Percentiles rank a stretch among this genome's conserved stretches.
Conservation (phyloP, 2,888 invertebrate genomes). For the Zygaena filipendulae region DNA sequence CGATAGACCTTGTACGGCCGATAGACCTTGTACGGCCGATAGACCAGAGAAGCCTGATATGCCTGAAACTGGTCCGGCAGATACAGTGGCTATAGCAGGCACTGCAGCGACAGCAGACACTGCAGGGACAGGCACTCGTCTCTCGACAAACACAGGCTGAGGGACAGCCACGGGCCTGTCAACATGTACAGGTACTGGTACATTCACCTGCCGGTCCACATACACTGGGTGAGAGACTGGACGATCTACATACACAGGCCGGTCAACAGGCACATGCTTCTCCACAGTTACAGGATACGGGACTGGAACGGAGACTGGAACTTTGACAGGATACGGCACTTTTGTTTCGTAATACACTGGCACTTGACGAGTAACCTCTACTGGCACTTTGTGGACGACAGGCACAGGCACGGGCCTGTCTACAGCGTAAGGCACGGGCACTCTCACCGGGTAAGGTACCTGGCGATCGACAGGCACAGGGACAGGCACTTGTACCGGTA, state of each 20-base stretch:
- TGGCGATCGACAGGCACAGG: conserved; percentile 42
- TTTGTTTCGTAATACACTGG: conserved; percentile 58
- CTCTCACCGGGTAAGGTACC: conserved; percentile 59
- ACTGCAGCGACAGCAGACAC: conserved; percentile 20
- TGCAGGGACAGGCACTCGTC: conserved; percentile 40
- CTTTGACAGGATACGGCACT: conserved; percentile 61
- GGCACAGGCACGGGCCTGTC: conserved; percentile 62
- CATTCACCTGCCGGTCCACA: conserved; percentile 66
- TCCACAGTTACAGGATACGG: conserved; percentile 70
- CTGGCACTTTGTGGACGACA: conserved; percentile 61
- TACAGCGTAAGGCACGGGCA: conserved; percentile 62
- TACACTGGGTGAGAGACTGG: conserved; percentile 63
- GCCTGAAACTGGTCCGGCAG: conserved; percentile 2
- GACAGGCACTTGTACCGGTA: conserved; percentile 35
- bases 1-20: too few species aligned
- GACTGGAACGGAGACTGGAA: conserved; percentile 64
- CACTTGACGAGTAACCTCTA: conserved; percentile 56
- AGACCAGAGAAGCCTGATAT: background rate
- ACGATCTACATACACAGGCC: conserved; percentile 70
- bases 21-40: too few species aligned
- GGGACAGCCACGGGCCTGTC: conserved; percentile 54
- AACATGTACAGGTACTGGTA: conserved; percentile 70
- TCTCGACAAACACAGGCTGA: conserved; percentile 29
- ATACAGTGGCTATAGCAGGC: conserved; percentile 16
- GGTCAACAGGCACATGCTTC: conserved; percentile 66